Conservation (phyloP, 64 coral and sea anemone genomes). For the Pocillopora damicornis region DNA sequence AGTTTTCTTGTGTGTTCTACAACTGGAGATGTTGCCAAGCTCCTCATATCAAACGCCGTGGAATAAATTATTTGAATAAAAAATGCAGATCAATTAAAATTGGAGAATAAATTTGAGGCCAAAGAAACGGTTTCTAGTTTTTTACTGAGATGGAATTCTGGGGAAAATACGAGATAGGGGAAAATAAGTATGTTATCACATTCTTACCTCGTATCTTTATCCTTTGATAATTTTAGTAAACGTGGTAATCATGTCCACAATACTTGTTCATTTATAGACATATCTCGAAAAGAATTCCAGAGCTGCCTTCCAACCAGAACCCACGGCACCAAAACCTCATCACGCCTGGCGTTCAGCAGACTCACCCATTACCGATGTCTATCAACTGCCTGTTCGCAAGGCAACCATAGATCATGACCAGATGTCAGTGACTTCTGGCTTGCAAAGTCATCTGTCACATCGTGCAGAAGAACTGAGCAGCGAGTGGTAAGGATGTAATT, state of each 20-base stretch:
- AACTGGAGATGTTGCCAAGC: too few relatives aligned
- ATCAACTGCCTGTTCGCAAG: conserved; percentile 15
- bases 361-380: conserved; percentile 42
- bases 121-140: too few relatives aligned
- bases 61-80: too few relatives aligned
- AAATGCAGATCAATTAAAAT: too few relatives aligned
- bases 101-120: too few relatives aligned
- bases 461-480: conserved; percentile 73
- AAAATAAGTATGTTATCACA: too few relatives aligned
- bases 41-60: too few relatives aligned
- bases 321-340: conserved; percentile 23
- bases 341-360: conserved; percentile 89
- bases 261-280: not conserved
- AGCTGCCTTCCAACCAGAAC: not conserved
- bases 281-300: not conserved
- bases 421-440: conserved; percentile 71
- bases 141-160: too few relatives aligned
- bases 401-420: conserved; percentile 55
- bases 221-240: not conserved
- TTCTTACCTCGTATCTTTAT: too few relatives aligned
- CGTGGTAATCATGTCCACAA: not conserved
- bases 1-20: too few relatives aligned
- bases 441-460: conserved; percentile 79
- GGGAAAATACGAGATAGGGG: too few relatives aligned
- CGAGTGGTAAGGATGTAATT: conserved; percentile 69